Conservation (phyloP, 2,888 invertebrate genomes). For the Steromphala cineraria region DNA sequence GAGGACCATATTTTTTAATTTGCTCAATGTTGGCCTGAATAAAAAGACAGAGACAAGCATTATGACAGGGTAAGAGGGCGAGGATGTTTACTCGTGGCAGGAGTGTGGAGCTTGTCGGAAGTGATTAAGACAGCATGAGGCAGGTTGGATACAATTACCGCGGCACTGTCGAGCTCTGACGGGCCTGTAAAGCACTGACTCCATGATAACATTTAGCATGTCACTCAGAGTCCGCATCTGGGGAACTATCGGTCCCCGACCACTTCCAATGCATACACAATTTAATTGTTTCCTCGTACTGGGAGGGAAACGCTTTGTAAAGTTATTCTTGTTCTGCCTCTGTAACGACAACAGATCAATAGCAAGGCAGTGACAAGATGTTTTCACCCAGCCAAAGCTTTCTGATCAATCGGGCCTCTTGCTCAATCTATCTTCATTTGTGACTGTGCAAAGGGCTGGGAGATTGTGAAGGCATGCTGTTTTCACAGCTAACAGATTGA, state of each 20-base stretch:
- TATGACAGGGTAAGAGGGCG: not conserved
- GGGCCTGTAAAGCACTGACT: not conserved
- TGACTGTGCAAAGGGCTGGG: not conserved
- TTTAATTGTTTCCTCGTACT: not conserved
- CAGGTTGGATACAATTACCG: not conserved
- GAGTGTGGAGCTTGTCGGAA: not conserved
- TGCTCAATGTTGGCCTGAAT: too few species aligned
- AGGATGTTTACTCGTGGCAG: not conserved
- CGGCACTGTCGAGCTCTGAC: not conserved
- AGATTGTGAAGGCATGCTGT: not conserved
- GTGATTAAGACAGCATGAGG: not conserved
- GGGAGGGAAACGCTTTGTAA: too few species aligned
- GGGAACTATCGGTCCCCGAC: not conserved
- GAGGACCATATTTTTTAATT: too few species aligned
- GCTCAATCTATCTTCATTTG: slow-evolving; percentile 12
- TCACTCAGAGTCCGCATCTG: not conserved
- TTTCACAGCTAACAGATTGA: not conserved
- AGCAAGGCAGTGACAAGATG: not conserved
- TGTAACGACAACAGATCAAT: not conserved
- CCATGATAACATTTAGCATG: not conserved
- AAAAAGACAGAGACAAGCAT: not conserved
- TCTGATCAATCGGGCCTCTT: not conserved
- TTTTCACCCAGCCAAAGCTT: not conserved
- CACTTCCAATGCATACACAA: not conserved
- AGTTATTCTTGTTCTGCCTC: too few species aligned